A percentile compares a stretch with the other conserved stretches of the same genome.
Evolutionary conservation across 2,888 invertebrate genomes (phyloP).

Genomic region (Eilema sororculum): DNA sequence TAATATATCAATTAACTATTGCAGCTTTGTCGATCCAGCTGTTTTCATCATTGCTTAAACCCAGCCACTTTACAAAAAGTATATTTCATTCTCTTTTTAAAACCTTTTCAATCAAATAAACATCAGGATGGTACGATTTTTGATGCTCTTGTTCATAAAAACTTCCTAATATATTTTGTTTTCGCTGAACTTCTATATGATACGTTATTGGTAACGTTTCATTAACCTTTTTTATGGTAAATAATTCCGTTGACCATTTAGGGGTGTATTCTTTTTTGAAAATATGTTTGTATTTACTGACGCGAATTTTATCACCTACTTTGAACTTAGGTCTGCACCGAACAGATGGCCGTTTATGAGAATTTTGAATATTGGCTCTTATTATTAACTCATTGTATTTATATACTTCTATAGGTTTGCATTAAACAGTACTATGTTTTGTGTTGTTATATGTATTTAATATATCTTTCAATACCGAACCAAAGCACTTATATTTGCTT

Average conservation of each 20-base stretch:
- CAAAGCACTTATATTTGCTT: too few species aligned
- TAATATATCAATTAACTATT: not conserved
- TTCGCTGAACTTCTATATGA: conserved; percentile 27
- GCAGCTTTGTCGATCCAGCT: conserved; percentile 1
- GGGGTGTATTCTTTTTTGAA: too few species aligned
- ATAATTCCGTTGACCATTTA: too few species aligned
- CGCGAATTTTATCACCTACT: not conserved
- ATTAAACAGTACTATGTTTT: too few species aligned
- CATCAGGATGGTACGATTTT: conserved; percentile 1
- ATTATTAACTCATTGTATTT: not conserved
- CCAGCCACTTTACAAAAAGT: too few species aligned
- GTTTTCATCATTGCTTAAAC: too few species aligned
- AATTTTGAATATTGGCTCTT: not conserved
- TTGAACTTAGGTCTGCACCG: conserved; percentile 1
- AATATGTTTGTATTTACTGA: too few species aligned
- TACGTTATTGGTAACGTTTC: conserved; percentile 20
- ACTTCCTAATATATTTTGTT: conserved; percentile 10
- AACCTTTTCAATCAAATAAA: too few species aligned
- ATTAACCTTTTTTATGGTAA: too few species aligned
- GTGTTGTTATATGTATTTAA: too few species aligned
- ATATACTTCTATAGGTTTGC: not conserved
- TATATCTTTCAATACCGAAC: too few species aligned
- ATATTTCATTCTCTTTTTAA: too few species aligned
- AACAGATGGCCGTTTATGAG: not conserved
- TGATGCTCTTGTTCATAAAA: conserved; percentile 5